Evolutionary conservation across 2,113 vertebrate genomes (phyloP).

Genomic region (Ptilorrhoa leucosticta): DNA sequence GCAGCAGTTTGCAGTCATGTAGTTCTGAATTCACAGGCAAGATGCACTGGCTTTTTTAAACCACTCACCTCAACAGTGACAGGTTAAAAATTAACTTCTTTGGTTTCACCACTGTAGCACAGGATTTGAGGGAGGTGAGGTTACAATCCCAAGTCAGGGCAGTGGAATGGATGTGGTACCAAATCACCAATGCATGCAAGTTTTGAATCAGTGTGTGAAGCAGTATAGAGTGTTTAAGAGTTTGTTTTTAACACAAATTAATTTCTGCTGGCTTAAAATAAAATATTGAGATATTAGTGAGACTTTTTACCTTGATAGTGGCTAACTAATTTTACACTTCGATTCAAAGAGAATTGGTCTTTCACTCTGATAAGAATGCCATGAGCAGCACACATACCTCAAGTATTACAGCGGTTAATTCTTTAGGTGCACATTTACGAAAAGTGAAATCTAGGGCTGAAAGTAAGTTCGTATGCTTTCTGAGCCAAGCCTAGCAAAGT

Average conservation of each 20-base stretch:
- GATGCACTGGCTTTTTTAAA: neutral
- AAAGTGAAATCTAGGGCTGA: neutral
- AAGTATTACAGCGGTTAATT: neutral
- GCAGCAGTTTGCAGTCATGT: neutral
- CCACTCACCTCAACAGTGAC: neutral
- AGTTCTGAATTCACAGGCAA: neutral
- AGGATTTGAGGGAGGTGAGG: neutral
- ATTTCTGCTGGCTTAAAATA: neutral
- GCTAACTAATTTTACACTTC: neutral
- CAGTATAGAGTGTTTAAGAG: neutral
- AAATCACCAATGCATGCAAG: neutral
- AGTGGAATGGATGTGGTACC: neutral
- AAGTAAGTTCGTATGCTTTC: neutral
- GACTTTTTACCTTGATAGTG: neutral
- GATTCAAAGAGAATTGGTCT: neutral
- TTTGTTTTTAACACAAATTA: neutral
- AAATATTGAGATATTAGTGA: neutral
- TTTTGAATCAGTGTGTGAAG: neutral
- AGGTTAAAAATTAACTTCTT: neutral
- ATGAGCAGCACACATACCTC: neutral
- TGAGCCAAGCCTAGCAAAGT: neutral
- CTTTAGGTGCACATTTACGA: neutral
- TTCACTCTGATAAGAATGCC: neutral
- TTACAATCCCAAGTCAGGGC: neutral
- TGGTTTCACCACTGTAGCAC: neutral